Conservation (phyloP, 2,888 invertebrate species). For the Caenorhabditis sp. region DNA sequence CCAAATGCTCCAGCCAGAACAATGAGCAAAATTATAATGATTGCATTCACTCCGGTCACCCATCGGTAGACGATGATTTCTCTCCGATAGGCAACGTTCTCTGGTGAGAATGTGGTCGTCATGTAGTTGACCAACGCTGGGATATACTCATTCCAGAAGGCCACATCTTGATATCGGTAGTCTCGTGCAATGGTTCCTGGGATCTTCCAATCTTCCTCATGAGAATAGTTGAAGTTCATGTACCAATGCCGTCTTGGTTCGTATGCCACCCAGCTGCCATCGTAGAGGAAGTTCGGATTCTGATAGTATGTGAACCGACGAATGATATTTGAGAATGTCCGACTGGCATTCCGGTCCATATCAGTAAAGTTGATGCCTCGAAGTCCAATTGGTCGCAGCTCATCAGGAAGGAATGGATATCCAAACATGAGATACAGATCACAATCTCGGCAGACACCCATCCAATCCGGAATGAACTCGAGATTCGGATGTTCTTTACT, state of each 20-base stretch:
- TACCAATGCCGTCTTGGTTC: conserved; percentile 82
- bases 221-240: conserved; percentile 82
- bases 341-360: conserved; percentile 80
- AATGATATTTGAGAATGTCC: conserved; percentile 79
- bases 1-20: conserved; percentile 75
- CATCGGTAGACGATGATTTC: conserved; percentile 76
- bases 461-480: conserved; percentile 79
- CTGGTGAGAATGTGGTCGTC: conserved; percentile 83
- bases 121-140: conserved; percentile 82
- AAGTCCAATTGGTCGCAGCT: conserved; percentile 77
- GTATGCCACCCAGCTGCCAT: conserved; percentile 79
- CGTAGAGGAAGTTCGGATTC: conserved; percentile 81
- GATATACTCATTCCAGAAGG: conserved; percentile 83
- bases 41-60: conserved; percentile 71
- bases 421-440: conserved; percentile 90
- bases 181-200: conserved; percentile 77
- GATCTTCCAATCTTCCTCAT: conserved; percentile 65
- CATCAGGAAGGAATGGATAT: conserved; percentile 80
- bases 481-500: conserved; percentile 73
- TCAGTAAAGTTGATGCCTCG: conserved; percentile 76
- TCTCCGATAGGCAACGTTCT: conserved; percentile 76
- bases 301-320: conserved; percentile 78
- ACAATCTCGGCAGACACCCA: conserved; percentile 89
- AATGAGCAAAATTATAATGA: conserved; percentile 74
- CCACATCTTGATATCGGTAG: conserved; percentile 76